phyloP scores from a whole-genome alignment of 1,140 invertebrate species.

The Schmidtea mediterranea region DNA sequence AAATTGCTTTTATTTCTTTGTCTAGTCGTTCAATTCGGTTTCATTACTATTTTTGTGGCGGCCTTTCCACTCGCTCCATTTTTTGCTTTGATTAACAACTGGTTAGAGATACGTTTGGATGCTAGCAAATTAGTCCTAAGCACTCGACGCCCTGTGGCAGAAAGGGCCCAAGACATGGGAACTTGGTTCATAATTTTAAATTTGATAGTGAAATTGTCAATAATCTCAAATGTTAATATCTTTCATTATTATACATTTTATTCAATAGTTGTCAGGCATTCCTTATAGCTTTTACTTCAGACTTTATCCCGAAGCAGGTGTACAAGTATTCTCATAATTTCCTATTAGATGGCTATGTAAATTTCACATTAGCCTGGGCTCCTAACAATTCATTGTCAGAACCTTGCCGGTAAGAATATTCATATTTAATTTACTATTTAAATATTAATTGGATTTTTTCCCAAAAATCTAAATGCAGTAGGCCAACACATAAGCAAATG shows the following conservation, averaged over 20 bases:
- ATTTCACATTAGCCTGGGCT: conserved; percentile 42
- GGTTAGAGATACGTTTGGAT: conserved; percentile 6
- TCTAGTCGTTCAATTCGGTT: conserved; percentile 6
- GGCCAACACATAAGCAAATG: too few species aligned
- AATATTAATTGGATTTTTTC: too few species aligned
- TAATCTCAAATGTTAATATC: conserved; percentile 42
- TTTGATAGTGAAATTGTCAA: conserved; percentile 38
- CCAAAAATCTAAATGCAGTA: too few species aligned
- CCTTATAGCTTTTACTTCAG: conserved; percentile 9
- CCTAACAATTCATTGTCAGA: conserved; percentile 32
- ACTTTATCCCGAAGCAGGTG: conserved; percentile 8
- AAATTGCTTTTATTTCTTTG: not conserved
- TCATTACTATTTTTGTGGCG: conserved; percentile 6
- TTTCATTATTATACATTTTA: not conserved
- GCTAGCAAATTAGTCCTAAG: conserved; percentile 4
- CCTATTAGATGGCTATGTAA: conserved; percentile 21
- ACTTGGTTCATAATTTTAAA: conserved; percentile 24
- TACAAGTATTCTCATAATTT: conserved; percentile 1
- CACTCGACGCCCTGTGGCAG: conserved; percentile 1
- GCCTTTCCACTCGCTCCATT: conserved; percentile 6
- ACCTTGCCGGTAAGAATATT: conserved; percentile 27
- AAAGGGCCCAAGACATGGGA: conserved; percentile 2
- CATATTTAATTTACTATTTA: too few species aligned
- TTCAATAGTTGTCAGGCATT: conserved; percentile 2
- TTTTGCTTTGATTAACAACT: conserved; percentile 7